Percentiles rank a stretch among this genome's conserved stretches.
phyloP scores from a whole-genome alignment of 2,888 invertebrate species.

The Zaprionus lineosus region DNA sequence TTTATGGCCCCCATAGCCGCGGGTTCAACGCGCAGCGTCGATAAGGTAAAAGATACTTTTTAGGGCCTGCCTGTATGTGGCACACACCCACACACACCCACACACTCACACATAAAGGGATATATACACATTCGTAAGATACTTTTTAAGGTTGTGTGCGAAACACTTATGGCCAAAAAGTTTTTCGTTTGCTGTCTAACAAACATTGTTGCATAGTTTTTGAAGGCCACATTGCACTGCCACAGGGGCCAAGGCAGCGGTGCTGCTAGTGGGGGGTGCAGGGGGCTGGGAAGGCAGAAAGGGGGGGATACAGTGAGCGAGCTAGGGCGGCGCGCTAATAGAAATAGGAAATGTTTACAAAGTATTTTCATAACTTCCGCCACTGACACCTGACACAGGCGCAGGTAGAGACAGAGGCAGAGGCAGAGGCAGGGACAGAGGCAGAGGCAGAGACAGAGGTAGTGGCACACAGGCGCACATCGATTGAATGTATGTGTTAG shows the following conservation, averaged over 20 bases:
- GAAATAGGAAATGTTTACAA: conserved; percentile 82
- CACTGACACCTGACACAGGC: conserved; percentile 79
- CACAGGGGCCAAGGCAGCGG: conserved; percentile 2
- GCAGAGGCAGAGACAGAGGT: conserved; percentile 21
- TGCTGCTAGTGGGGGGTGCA: neutral
- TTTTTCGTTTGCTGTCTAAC: conserved; percentile 62
- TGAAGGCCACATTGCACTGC: conserved; percentile 57
- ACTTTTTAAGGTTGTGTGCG: conserved; percentile 42
- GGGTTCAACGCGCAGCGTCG: conserved; percentile 65
- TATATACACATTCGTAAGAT: conserved; percentile 40
- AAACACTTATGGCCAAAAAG: conserved; percentile 73
- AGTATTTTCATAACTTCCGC: conserved; percentile 82
- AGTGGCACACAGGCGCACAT: no score
- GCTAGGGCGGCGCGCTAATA: conserved; percentile 64
- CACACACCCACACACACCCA: conserved; percentile 12
- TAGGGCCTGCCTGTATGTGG: conserved; percentile 23
- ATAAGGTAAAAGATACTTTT: conserved; percentile 69
- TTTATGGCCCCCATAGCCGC: conserved; percentile 77
- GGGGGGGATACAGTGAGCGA: conserved; percentile 9
- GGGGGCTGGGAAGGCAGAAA: neutral
- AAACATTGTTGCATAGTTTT: conserved; percentile 76
- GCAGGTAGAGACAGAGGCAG: conserved; percentile 16
- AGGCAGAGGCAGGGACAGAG: conserved; percentile 55
- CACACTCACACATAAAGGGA: conserved; percentile 4
- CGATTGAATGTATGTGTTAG: conserved; percentile 16